Percentiles rank a stretch among this genome's conserved stretches.
Evolutionary conservation across 1,140 invertebrate species (phyloP).

Genomic region (Drosophila cardini): DNA sequence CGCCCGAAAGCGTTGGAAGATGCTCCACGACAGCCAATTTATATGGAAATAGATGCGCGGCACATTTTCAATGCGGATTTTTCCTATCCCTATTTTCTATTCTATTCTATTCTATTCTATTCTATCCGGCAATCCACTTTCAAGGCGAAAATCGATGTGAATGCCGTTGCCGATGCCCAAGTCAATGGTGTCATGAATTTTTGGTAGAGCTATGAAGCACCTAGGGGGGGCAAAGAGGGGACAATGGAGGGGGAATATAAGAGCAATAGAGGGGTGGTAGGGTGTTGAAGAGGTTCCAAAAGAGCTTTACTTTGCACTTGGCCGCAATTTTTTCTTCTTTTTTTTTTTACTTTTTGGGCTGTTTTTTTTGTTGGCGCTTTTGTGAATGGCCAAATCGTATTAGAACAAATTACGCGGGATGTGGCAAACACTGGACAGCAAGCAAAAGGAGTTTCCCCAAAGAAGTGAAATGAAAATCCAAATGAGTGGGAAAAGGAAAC

Average conservation of each 20-base stretch:
- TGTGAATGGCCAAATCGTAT: conserved; percentile 39
- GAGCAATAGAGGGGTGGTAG: too few relatives aligned
- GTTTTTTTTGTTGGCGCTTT: conserved; percentile 1
- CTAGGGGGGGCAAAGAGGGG: too few relatives aligned
- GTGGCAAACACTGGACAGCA: conserved; percentile 12
- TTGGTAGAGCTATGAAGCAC: too few relatives aligned
- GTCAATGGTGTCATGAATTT: conserved; percentile 20
- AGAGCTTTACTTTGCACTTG: conserved; percentile 55
- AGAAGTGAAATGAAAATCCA: background rate
- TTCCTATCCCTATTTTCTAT: conserved; percentile 32
- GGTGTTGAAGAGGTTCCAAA: background rate
- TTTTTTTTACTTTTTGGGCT: conserved; percentile 6
- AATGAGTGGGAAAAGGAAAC: background rate
- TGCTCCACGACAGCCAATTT: conserved; percentile 72
- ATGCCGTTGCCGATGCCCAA: conserved; percentile 30
- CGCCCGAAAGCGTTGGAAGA: conserved; percentile 45
- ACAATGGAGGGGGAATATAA: too few relatives aligned
- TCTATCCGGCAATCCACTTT: conserved; percentile 48
- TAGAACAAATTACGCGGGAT: conserved; percentile 65
- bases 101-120: background rate
- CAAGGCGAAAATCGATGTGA: conserved; percentile 53
- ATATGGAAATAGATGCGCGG: conserved; percentile 81
- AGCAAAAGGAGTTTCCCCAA: conserved; percentile 14
- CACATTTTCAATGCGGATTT: conserved; percentile 76
- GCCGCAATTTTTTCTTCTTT: conserved; percentile 24